Evolutionary conservation across 2,113 vertebrate genomes (phyloP).

Genomic region (Channa maculata): DNA sequence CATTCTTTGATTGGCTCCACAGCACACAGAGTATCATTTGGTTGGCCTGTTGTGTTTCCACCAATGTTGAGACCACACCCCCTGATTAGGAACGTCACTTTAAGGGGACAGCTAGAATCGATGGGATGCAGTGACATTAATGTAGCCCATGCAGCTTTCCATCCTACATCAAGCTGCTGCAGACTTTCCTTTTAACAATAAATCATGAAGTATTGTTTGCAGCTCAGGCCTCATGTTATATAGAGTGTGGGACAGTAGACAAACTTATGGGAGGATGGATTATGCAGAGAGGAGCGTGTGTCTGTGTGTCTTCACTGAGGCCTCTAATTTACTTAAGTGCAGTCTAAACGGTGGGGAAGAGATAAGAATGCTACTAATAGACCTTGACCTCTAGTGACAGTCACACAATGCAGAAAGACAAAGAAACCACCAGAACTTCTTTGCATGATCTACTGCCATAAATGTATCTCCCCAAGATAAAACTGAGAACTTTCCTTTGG

Average conservation of each 20-base stretch:
- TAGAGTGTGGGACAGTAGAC: conserved; percentile 2
- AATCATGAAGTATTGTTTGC: background rate
- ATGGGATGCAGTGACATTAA: no score
- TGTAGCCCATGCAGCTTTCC: no score
- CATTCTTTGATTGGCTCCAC: no score
- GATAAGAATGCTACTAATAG: conserved; percentile 71
- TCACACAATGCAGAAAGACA: conserved; percentile 59
- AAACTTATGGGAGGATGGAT: conserved; percentile 30
- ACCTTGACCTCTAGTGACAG: conserved; percentile 68
- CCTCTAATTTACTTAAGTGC: conserved; percentile 73
- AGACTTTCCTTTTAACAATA: background rate
- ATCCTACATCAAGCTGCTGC: background rate
- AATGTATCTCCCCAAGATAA: conserved; percentile 29
- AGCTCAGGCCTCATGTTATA: background rate
- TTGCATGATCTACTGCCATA: conserved; percentile 6
- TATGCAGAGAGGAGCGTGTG: conserved; percentile 6
- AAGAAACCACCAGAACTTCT: conserved; percentile 47
- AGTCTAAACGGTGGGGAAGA: conserved; percentile 51
- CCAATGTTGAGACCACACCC: no score
- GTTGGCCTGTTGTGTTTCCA: no score
- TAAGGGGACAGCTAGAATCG: no score
- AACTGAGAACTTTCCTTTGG: background rate
- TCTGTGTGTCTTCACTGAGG: conserved; percentile 32
- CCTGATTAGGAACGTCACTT: no score
- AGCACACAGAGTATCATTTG: no score